Evolutionary conservation across 2,113 vertebrate species (phyloP).

Genomic region (Chlamydotis undulata): DNA sequence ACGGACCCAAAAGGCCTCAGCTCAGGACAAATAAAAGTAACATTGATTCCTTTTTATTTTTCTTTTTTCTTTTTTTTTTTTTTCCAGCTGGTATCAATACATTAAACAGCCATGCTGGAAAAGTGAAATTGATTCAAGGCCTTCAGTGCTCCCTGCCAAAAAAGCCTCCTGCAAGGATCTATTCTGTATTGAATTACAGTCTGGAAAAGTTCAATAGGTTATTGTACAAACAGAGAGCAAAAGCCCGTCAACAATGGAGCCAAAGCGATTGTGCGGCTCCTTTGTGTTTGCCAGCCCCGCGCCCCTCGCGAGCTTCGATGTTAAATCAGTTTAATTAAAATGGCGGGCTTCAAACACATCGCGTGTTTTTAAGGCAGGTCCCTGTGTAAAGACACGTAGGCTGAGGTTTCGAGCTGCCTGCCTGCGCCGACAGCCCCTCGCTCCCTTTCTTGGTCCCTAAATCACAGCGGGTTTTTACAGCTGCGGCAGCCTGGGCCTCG

Average conservation of each 20-base stretch:
- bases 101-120: constrained; percentile 68
- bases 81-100: constrained; percentile 62
- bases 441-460: background rate
- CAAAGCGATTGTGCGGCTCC: constrained; percentile 55
- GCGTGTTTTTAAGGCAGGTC: background rate
- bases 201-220: constrained; percentile 73
- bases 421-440: background rate
- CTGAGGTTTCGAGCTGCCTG: background rate
- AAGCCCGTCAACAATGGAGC: constrained; percentile 64
- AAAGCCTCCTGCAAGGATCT: constrained; percentile 72
- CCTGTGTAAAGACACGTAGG: background rate
- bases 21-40: constrained; percentile 71
- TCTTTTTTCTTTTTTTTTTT: background rate
- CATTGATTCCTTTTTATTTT: constrained; percentile 67
- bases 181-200: constrained; percentile 73
- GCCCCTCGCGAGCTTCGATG: constrained; percentile 34
- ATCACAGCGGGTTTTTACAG: background rate
- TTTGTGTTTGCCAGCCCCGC: constrained; percentile 52
- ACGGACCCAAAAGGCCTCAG: constrained; percentile 52
- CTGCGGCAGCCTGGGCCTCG: background rate
- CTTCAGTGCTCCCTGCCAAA: constrained; percentile 68
- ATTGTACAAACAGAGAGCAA: constrained; percentile 73
- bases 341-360: constrained; percentile 45
- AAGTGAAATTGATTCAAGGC: constrained; percentile 73
- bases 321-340: constrained; percentile 71